Evolutionary conservation across 2,888 invertebrate genomes (phyloP).

Genomic region (Ichneumoninae sp.): DNA sequence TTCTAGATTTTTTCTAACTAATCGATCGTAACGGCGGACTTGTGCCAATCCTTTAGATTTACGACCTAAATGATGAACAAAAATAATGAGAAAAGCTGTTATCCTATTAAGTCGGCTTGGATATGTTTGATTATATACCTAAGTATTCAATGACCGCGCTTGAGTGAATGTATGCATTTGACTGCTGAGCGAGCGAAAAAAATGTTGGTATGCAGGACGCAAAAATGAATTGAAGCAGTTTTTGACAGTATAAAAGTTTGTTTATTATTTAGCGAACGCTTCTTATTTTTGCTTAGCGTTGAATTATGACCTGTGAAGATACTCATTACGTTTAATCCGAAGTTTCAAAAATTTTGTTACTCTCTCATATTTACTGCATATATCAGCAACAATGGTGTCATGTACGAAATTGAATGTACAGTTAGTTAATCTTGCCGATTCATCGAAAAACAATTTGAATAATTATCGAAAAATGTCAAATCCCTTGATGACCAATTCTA

Average conservation of each 20-base stretch:
- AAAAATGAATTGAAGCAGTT: background rate
- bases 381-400: background rate
- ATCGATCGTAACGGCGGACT: slow-evolving; percentile 79
- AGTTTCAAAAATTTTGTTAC: background rate
- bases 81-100: slow-evolving; percentile 73
- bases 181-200: slow-evolving; percentile 7
- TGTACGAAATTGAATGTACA: slow-evolving; percentile 16
- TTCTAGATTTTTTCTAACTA: slow-evolving; percentile 84
- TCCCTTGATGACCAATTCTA: background rate
- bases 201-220: slow-evolving; percentile 28
- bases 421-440: slow-evolving; percentile 9
- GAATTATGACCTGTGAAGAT: background rate
- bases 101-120: slow-evolving; percentile 80
- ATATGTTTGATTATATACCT: slow-evolving; percentile 77
- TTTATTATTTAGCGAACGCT: background rate
- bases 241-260: background rate
- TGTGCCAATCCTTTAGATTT: slow-evolving; percentile 81
- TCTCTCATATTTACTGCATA: background rate
- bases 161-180: slow-evolving; percentile 42
- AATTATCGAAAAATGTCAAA: too few species aligned
- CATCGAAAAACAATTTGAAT: slow-evolving; percentile 19
- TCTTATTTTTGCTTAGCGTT: background rate
- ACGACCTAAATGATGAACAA: slow-evolving; percentile 76
- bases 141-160: slow-evolving; percentile 70
- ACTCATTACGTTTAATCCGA: background rate